phyloP scores from a whole-genome alignment of 1,140 invertebrate genomes.

The Drosophila saltans region DNA sequence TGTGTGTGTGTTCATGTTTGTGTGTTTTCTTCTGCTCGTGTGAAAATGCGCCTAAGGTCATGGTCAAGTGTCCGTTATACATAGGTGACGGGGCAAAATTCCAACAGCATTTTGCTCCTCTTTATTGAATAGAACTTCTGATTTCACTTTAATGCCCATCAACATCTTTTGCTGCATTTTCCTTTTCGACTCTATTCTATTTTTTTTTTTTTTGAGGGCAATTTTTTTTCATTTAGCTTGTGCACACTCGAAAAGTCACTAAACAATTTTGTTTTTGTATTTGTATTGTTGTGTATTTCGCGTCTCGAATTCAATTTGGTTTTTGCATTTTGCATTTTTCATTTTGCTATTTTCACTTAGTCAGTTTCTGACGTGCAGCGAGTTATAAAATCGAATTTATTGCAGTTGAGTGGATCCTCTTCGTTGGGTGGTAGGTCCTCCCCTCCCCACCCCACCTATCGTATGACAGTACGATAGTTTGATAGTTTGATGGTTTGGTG shows the following conservation, averaged over 20 bases:
- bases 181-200: conserved; percentile 37
- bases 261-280: conserved; percentile 61
- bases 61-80: conserved; percentile 46
- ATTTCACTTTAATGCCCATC: not conserved
- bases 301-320: conserved; percentile 33
- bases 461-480: too few species aligned
- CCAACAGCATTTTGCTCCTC: conserved; percentile 50
- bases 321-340: conserved; percentile 48
- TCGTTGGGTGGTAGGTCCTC: not conserved
- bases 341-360: conserved; percentile 35
- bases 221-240: conserved; percentile 57
- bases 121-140: conserved; percentile 54
- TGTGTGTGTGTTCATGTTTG: not conserved
- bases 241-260: conserved; percentile 51
- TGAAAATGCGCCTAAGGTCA: conserved; percentile 73
- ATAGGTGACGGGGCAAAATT: conserved; percentile 19
- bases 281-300: not conserved
- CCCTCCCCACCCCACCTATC: too few species aligned
- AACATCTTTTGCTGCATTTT: not conserved
- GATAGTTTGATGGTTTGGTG: not conserved
- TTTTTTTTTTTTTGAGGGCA: not conserved
- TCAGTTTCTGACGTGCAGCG: conserved; percentile 34
- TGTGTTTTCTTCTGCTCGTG: conserved; percentile 39
- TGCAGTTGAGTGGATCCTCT: conserved; percentile 53
- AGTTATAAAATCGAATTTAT: conserved; percentile 72